Evolutionary conservation across 2,888 invertebrate genomes (phyloP), one percentile per base, ranked within the genome.

Genomic region (Zaprionus bogoriensis): DNA sequence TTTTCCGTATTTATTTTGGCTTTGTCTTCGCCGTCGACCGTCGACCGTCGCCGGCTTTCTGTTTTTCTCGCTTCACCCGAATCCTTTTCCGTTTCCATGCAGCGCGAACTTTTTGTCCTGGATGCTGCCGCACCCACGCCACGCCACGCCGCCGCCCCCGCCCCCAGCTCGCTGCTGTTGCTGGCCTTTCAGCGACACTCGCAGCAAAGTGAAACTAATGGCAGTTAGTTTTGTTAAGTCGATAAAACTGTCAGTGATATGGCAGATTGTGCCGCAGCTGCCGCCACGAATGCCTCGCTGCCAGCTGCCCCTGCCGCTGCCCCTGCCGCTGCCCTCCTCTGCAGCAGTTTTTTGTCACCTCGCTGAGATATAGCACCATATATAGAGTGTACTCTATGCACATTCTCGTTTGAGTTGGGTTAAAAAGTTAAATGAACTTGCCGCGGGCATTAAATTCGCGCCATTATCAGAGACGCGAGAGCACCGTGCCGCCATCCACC

Each of bases 201-300:
- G 75, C 75, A 73, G 74, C 78, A 77, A 79, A 78, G 82, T 87
- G 88, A 87, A 88, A 88, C 88, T 86, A 87, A 87, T 88, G 87
- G 86, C 82, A 81, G 84, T 88, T 88, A 80, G 87, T 88, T 87
- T 86, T 82, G 86, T 88, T 88, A 87, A 88, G 87, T 88, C 87
- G 87, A 87, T 87, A 87, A 87, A 88, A 88, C 87, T 86, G 86
- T 86, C 86, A 86, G 87, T 87, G 87, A 87, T 86, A 87, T 80
- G 76, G 77, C 84, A 86, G 80, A 81, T 84, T 86, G 84, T 83
- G 74, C 73, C 78, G 78, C 77, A 76, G 80, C 77, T 77, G 77
- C 65, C 68, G 66, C 53, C 46, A 10, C 7, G 14, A n/a, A n/a
- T n/a, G n/a, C n/a, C n/a, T n/a, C n/a, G 20, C 47, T n/a, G 9